These are phyloP conservation scores for Drosophila neotestacea DNA, from an alignment of 2,888 invertebrate species.

Conservation along the genomic window DNA sequence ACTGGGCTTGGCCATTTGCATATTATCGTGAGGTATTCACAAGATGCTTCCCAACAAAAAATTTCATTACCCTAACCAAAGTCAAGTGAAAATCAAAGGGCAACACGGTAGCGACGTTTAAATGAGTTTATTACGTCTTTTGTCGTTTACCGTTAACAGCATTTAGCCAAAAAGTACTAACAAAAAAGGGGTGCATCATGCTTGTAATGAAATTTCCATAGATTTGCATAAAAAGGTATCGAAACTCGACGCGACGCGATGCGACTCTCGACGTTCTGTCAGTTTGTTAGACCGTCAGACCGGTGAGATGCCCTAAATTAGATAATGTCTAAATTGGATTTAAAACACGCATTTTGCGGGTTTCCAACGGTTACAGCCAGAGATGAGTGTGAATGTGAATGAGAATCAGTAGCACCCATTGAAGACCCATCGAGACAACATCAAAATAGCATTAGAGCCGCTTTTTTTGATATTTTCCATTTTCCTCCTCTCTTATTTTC, in stretches of 20 bases:
- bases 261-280: constrained; percentile 6
- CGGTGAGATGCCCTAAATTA: constrained; percentile 82
- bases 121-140: constrained; percentile 83
- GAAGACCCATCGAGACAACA: constrained; percentile 80
- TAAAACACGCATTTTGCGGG: constrained; percentile 83
- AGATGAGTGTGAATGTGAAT: constrained; percentile 9
- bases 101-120: constrained; percentile 63
- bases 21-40: constrained; percentile 59
- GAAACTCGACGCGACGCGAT: constrained; percentile 22
- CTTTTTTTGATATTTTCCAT: constrained; percentile 43
- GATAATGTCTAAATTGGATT: constrained; percentile 85
- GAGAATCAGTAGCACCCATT: constrained; percentile 58
- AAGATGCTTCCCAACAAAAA: constrained; percentile 66
- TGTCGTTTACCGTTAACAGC: constrained; percentile 61
- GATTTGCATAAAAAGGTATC: constrained; percentile 75
- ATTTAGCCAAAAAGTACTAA: constrained; percentile 61
- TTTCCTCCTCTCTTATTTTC: constrained; percentile 22
- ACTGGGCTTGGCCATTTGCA: constrained; percentile 68
- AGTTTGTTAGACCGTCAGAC: constrained; percentile 38
- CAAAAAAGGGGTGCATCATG: constrained; percentile 66
- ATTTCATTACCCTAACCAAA: constrained; percentile 79
- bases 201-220: constrained; percentile 77
- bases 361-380: constrained; percentile 60
- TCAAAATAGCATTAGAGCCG: constrained; percentile 76
- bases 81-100: constrained; percentile 6